A percentile compares a stretch with the other conserved stretches of the same genome.
These are phyloP conservation scores for Callocephalon fimbriatum DNA, from an alignment of 2,113 vertebrate species.

Conservation along the genomic window DNA sequence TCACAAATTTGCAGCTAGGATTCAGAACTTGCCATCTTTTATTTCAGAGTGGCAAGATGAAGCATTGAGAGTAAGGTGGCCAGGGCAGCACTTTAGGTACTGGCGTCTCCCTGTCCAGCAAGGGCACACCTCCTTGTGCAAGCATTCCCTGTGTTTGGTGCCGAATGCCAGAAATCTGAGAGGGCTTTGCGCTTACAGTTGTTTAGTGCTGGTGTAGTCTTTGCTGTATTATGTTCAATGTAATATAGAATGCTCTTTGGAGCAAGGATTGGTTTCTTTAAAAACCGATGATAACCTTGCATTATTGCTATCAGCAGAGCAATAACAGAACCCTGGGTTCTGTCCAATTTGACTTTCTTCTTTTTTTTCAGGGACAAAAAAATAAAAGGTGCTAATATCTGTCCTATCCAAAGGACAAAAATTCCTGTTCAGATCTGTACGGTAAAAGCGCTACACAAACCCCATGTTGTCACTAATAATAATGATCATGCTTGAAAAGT, in stretches of 20 bases:
- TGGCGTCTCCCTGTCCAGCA: neutral
- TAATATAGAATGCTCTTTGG: neutral
- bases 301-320: neutral
- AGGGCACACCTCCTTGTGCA: neutral
- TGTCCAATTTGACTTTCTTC: neutral
- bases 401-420: neutral
- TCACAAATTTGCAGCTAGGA: neutral
- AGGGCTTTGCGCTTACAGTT: neutral
- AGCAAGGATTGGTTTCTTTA: neutral
- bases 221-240: neutral
- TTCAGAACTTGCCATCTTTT: neutral
- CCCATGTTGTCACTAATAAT: neutral
- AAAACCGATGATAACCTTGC: neutral
- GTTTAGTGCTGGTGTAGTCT: neutral
- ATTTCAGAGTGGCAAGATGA: neutral
- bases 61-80: neutral
- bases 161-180: neutral
- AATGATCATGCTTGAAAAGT: neutral
- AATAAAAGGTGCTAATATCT: neutral
- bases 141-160: neutral
- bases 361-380: neutral
- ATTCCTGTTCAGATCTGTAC: neutral
- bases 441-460: neutral
- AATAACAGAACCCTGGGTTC: neutral
- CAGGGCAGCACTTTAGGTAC: neutral